Percentiles rank a stretch among this genome's conserved stretches.
Evolutionary conservation across 2,113 vertebrate genomes (phyloP).

Genomic region (Orientallactaga bullata): DNA sequence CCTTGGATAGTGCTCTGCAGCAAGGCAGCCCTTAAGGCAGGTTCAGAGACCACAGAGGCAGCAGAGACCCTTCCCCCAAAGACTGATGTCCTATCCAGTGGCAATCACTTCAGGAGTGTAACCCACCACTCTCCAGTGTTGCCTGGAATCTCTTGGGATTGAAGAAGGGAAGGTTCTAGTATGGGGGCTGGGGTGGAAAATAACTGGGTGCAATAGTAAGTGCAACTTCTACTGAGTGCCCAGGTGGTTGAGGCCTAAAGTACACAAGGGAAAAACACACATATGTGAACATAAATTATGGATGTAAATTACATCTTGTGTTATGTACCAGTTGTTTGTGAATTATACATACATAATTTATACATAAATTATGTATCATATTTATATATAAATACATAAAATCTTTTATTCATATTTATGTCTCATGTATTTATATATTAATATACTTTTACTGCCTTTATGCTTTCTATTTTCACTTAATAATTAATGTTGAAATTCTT

Average conservation of each 20-base stretch:
- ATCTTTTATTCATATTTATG: slow-evolving; percentile 15
- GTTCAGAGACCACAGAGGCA: neutral
- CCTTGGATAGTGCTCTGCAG: accelerated
- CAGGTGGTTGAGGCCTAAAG: neutral
- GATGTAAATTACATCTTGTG: neutral
- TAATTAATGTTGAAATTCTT: slow-evolving; percentile 43
- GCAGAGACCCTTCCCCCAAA: neutral
- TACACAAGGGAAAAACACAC: neutral
- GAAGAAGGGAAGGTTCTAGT: neutral
- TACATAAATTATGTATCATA: slow-evolving; percentile 54
- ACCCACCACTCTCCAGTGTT: accelerated
- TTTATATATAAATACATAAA: slow-evolving; percentile 38
- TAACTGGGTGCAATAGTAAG: accelerated
- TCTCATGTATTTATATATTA: slow-evolving; percentile 1
- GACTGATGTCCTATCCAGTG: accelerated
- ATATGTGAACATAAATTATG: neutral
- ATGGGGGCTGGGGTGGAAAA: accelerated
- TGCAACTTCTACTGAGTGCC: neutral
- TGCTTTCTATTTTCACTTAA: slow-evolving; percentile 62
- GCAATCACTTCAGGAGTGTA: too few relatives aligned
- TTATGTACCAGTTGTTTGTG: neutral
- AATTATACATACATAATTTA: neutral
- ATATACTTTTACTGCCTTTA: neutral
- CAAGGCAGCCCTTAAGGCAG: neutral
- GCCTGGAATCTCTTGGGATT: accelerated